phyloP scores from a whole-genome alignment of 2,888 invertebrate genomes.

The Yponomeuta cagnagella region DNA sequence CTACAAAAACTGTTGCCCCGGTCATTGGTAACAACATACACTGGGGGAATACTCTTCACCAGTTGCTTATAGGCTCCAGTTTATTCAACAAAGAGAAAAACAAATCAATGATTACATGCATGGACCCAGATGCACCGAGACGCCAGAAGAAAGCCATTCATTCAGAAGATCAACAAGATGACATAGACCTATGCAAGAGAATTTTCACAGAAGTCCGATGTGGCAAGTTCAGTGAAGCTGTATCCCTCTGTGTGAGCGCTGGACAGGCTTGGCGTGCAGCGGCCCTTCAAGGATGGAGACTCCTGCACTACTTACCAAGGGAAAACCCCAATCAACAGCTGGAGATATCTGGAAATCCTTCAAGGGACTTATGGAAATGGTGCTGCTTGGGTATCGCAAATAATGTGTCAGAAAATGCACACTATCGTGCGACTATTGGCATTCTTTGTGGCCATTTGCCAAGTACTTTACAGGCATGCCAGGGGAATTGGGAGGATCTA shows the following conservation, averaged over 20 bases:
- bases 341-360: constrained; percentile 88
- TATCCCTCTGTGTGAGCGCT: constrained; percentile 87
- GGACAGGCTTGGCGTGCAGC: constrained; percentile 96
- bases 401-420: constrained; percentile 71
- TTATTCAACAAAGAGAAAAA: constrained; percentile 64
- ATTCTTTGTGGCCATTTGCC: constrained; percentile 89
- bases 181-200: constrained; percentile 68
- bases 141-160: constrained; percentile 87
- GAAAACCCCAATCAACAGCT: constrained; percentile 58
- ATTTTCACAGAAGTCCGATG: constrained; percentile 87
- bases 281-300: constrained; percentile 91
- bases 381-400: constrained; percentile 80
- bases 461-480: constrained; percentile 83
- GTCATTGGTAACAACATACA: constrained; percentile 79
- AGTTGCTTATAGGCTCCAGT: constrained; percentile 74
- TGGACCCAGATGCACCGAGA: constrained; percentile 94
- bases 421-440: constrained; percentile 81
- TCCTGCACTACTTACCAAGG: constrained; percentile 90
- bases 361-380: constrained; percentile 86
- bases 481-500: constrained; percentile 90
- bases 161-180: constrained; percentile 90
- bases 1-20: constrained; percentile 59
- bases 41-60: constrained; percentile 94
- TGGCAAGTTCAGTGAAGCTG: constrained; percentile 90
- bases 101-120: constrained; percentile 74